Evolutionary conservation across 2,113 vertebrate species (phyloP).

Genomic region (Falcunculus frontatus): DNA sequence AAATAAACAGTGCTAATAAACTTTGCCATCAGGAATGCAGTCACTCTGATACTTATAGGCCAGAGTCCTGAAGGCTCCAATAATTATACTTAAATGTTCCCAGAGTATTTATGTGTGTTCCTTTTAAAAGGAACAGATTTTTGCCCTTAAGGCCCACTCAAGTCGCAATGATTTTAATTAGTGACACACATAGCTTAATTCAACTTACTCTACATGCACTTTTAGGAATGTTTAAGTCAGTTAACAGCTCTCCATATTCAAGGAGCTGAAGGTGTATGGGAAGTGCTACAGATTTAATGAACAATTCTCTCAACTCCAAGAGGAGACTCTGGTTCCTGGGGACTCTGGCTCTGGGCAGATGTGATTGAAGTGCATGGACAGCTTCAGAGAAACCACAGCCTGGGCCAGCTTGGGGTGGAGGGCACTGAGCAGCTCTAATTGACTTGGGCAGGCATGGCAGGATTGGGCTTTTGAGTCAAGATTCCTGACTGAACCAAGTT

Average conservation of each 20-base stretch:
- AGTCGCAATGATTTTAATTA: conserved; percentile 48
- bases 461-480: background rate
- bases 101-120: background rate
- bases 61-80: conserved; percentile 1
- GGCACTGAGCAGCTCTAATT: background rate
- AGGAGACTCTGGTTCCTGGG: background rate
- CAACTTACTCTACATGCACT: background rate
- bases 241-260: background rate
- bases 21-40: background rate
- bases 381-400: background rate
- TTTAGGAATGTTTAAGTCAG: background rate
- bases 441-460: background rate
- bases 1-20: conserved; percentile 9
- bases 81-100: conserved; percentile 50
- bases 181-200: conserved; percentile 9
- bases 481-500: background rate
- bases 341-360: background rate
- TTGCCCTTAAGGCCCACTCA: conserved; percentile 21
- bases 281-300: background rate
- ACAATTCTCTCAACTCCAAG: background rate
- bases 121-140: conserved; percentile 40
- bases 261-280: background rate
- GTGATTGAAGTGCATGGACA: background rate
- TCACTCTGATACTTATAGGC: background rate
- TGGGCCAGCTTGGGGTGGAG: background rate